These are phyloP conservation scores for Lasioglossum vierecki DNA, from an alignment of 2,888 invertebrate species.

Conservation along the genomic window DNA sequence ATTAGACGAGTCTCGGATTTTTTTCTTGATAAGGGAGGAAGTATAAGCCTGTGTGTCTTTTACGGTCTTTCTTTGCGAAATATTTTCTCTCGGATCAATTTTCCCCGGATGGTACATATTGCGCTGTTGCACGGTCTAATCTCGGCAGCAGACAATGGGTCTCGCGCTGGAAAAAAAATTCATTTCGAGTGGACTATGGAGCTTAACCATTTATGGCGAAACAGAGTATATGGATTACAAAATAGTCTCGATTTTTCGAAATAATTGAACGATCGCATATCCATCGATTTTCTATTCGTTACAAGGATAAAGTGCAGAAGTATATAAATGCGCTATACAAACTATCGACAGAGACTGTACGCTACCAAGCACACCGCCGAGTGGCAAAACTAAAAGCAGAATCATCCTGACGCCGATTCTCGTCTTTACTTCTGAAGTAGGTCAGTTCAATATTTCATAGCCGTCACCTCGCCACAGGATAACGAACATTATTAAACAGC, in stretches of 20 bases:
- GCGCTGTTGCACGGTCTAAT: background rate
- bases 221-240: background rate
- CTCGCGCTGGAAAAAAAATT: background rate
- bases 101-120: background rate
- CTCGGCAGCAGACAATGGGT: background rate
- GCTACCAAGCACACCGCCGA: background rate
- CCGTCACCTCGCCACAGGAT: background rate
- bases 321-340: background rate
- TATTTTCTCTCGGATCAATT: background rate
- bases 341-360: background rate
- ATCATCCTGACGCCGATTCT: background rate
- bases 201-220: background rate
- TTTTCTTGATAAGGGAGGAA: background rate
- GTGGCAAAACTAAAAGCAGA: constrained; percentile 3
- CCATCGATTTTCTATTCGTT: background rate
- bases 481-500: constrained; percentile 12
- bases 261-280: background rate
- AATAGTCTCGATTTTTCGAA: background rate
- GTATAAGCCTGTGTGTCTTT: background rate
- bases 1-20: background rate
- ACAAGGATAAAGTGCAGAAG: background rate
- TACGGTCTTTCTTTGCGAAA: background rate
- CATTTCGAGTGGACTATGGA: background rate
- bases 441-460: constrained; percentile 10
- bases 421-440: constrained; percentile 4